These are phyloP conservation scores for Monopterus albus DNA, from an alignment of 2,113 vertebrate species.

Conservation along the genomic window DNA sequence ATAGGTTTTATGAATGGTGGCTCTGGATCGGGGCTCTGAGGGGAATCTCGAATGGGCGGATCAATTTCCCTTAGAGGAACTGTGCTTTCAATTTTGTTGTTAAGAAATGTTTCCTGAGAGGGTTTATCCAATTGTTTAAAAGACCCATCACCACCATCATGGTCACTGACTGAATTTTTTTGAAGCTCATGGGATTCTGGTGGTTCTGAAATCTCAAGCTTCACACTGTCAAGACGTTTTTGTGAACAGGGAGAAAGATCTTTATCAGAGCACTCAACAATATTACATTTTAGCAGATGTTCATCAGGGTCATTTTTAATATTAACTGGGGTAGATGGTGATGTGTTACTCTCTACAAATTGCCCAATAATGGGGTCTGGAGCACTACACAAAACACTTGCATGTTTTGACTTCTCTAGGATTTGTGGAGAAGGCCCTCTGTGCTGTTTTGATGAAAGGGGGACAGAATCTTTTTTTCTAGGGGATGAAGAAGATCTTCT, in stretches of 20 bases:
- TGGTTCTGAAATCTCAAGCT: constrained; percentile 49
- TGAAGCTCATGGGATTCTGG: constrained; percentile 19
- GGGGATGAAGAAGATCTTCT: constrained; percentile 71
- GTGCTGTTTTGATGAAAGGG: constrained; percentile 48
- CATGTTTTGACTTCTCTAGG: constrained; percentile 69
- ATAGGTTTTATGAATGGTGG: constrained; percentile 64
- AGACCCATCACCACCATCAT: background rate
- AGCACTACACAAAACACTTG: constrained; percentile 28
- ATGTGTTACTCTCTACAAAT: constrained; percentile 17
- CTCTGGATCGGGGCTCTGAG: constrained; percentile 78
- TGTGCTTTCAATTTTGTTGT: constrained; percentile 62
- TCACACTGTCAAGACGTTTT: constrained; percentile 34
- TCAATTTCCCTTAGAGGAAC: constrained; percentile 75
- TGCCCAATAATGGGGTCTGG: constrained; percentile 28
- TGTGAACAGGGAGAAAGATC: constrained; percentile 6
- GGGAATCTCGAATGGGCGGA: constrained; percentile 74
- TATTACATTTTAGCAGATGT: constrained; percentile 27
- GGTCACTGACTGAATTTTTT: constrained; percentile 16
- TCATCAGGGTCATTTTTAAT: constrained; percentile 54
- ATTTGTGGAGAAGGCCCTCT: constrained; percentile 39
- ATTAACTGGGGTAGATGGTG: background rate
- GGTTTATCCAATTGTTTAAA: constrained; percentile 22
- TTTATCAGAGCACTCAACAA: constrained; percentile 23
- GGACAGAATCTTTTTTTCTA: constrained; percentile 63
- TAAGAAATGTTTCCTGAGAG: constrained; percentile 28